phyloP scores from a whole-genome alignment of 2,888 invertebrate genomes.

The Lottia scabra region DNA sequence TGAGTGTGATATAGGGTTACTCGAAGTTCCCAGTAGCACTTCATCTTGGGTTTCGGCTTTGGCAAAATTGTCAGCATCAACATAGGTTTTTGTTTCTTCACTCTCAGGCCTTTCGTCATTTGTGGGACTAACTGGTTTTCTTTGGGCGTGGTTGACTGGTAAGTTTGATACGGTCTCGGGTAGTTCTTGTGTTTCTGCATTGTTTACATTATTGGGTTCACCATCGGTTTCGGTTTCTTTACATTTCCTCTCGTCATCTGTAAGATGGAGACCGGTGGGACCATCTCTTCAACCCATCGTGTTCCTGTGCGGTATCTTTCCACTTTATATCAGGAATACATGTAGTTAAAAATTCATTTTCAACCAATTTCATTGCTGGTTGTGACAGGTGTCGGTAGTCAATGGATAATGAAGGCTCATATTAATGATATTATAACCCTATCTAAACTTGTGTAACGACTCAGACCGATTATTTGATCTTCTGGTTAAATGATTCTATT shows the following conservation, averaged over 20 bases:
- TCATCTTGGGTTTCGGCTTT: too few relatives aligned
- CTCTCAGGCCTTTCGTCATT: too few relatives aligned
- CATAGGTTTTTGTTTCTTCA: too few relatives aligned
- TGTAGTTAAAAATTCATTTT: neutral
- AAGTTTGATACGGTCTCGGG: too few relatives aligned
- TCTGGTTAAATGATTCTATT: conserved; percentile 1
- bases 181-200: too few relatives aligned
- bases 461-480: neutral
- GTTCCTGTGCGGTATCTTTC: neutral
- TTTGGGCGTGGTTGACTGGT: too few relatives aligned
- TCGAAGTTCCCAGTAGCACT: too few relatives aligned
- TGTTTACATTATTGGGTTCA: too few relatives aligned
- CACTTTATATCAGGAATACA: neutral
- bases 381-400: neutral
- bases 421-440: neutral
- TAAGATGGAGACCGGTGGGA: neutral
- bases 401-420: neutral
- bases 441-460: neutral
- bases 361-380: neutral
- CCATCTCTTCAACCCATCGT: neutral
- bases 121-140: too few relatives aligned
- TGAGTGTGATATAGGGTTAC: too few relatives aligned
- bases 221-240: too few relatives aligned
- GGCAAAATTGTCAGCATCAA: too few relatives aligned
- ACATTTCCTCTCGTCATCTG: neutral